Evolutionary conservation across 1,140 invertebrate genomes (phyloP).

Genomic region (Sitodiplosis mosellana): DNA sequence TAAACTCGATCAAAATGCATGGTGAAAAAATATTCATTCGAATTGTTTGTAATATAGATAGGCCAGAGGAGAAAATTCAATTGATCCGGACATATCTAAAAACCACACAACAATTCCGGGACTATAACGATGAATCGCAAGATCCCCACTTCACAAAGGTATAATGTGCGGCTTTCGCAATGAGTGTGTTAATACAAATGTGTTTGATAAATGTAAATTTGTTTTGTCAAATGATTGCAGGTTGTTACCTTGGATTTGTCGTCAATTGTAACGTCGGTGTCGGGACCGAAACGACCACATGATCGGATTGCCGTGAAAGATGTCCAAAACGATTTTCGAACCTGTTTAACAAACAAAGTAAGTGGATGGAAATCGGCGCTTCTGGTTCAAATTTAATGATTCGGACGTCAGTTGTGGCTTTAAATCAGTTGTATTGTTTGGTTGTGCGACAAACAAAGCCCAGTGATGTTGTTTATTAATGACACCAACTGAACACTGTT

Average conservation of each 20-base stretch:
- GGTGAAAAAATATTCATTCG: not conserved
- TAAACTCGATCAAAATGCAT: not conserved
- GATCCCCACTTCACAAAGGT: constrained; percentile 78
- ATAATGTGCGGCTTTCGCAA: no score
- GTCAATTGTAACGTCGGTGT: constrained; percentile 84
- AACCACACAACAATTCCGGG: constrained; percentile 62
- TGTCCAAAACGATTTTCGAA: constrained; percentile 79
- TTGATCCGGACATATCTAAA: constrained; percentile 71
- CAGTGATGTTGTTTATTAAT: constrained; percentile 30
- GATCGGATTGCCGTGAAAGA: constrained; percentile 79
- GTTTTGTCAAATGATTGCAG: constrained; percentile 22
- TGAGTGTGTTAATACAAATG: no score
- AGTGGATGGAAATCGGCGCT: constrained; percentile 11
- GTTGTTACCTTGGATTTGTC: constrained; percentile 71
- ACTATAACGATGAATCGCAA: constrained; percentile 58
- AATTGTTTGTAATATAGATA: constrained; percentile 47
- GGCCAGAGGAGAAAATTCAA: constrained; percentile 61
- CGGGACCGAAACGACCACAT: constrained; percentile 92
- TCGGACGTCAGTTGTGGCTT: not conserved
- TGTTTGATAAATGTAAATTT: not conserved
- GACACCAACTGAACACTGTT: constrained; percentile 30
- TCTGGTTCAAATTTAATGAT: constrained; percentile 1
- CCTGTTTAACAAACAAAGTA: constrained; percentile 81
- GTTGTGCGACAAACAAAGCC: constrained; percentile 37
- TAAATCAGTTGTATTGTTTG: constrained; percentile 15